Base-by-base conservation (phyloP, 2,797 vertebrate genomes). In the Mastacembelus armatus region DNA sequence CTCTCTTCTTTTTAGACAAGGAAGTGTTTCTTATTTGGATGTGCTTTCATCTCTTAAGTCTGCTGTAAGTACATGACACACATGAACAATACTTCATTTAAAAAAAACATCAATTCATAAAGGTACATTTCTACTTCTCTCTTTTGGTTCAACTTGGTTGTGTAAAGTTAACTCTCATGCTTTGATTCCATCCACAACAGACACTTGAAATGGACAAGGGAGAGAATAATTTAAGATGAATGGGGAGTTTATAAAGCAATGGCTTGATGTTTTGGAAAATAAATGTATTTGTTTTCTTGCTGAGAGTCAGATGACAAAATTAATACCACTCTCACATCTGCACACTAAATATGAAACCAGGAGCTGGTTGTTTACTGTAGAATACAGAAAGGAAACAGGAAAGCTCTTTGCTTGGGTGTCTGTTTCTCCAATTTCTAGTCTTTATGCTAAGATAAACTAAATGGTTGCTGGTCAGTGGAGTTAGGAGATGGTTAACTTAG, bases 71-170 rank as follows among this genome's bases (percentile, higher is more conserved):
- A 89, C 70, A 83, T 84, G 68, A 73, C 82, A 83, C 77, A 85
- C 61, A 78, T 80, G 71, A 82, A 80, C 82, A 77, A 85, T 83
- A 91, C 69, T 81, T 70, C 2, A 65, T 77, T 77, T 44, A 75
- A 85, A 86, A 84, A 61, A 79, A 77, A 15, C 51, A 77, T 62
- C 65, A 16, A 75, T 63, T 51, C 1, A 44, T 84, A 70, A 85
- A 71, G 62, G 74, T 85, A 69, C 81, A 85, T 71, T 81, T 86
- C 77, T 78, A 66, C 64, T 73, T 60, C 62, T 69, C 63, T 80
- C 59, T 82, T 89, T 90, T 89, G 89, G 86, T 89, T 88, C 52
- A 74, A 68, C 85, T 82, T 72, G 69, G 57, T 71, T 79, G 68
- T 50, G 39, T 87, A 71, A 77, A 68, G 21, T 75, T 86, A 32